These are phyloP conservation scores for Australoheros facetus DNA, from an alignment of 2,797 vertebrate species.

Conservation along the genomic window DNA sequence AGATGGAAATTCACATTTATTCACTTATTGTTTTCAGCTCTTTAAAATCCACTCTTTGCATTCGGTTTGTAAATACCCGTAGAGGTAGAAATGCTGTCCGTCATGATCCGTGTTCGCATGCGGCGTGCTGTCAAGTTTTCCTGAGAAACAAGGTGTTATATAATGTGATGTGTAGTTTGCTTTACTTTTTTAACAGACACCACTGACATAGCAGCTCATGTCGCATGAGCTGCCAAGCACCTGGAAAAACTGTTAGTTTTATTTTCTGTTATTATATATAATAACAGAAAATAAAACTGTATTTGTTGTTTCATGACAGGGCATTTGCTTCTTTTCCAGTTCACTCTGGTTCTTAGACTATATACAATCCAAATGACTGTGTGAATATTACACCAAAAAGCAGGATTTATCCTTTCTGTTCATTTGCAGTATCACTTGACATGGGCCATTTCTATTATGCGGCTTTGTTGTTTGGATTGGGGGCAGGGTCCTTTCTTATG, in stretches of 20 bases:
- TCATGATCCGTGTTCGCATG: slow-evolving; percentile 19
- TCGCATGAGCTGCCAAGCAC: slow-evolving; percentile 6
- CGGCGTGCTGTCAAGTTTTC: slow-evolving; percentile 12
- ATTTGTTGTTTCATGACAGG: not conserved
- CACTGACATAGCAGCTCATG: slow-evolving; percentile 14
- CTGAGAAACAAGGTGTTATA: slow-evolving; percentile 11
- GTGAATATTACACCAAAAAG: slow-evolving; percentile 44
- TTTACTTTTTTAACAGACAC: slow-evolving; percentile 7
- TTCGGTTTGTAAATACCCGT: slow-evolving; percentile 41
- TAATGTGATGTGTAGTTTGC: slow-evolving; percentile 19
- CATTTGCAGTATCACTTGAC: slow-evolving; percentile 40
- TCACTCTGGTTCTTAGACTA: slow-evolving; percentile 30
- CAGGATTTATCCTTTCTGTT: slow-evolving; percentile 39
- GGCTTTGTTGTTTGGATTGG: slow-evolving; percentile 55
- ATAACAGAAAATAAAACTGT: not conserved
- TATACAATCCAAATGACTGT: slow-evolving; percentile 31
- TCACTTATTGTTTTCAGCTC: slow-evolving; percentile 40
- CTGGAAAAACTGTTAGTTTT: slow-evolving; percentile 23
- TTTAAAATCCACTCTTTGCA: slow-evolving; percentile 48
- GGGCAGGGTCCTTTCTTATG: slow-evolving; percentile 34
- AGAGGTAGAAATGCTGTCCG: slow-evolving; percentile 34
- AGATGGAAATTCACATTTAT: slow-evolving; percentile 76
- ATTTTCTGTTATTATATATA: slow-evolving; percentile 12
- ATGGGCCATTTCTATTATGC: slow-evolving; percentile 30
- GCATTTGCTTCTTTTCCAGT: slow-evolving; percentile 16